Conservation (phyloP, 2,797 vertebrate species). For the Anableps anableps region DNA sequence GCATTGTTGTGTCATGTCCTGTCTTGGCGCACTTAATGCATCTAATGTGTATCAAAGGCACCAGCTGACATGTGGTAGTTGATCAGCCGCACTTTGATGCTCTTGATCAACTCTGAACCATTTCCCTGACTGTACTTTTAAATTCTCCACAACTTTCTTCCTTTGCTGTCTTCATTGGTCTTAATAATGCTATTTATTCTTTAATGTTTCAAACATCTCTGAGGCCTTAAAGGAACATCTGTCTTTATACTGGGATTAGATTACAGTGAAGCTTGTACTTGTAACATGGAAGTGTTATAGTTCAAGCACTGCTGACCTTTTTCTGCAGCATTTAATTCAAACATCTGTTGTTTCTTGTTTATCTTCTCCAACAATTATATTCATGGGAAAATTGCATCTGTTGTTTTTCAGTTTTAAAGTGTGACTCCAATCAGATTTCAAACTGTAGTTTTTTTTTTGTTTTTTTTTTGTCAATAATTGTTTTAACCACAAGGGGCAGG, state of each 20-base stretch:
- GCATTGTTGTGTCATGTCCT: neutral
- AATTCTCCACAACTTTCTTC: neutral
- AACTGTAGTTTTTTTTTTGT: neutral
- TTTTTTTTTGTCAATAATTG: neutral
- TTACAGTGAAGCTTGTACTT: neutral
- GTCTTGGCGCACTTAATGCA: neutral
- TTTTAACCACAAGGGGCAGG: constrained; percentile 56
- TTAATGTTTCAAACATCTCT: neutral
- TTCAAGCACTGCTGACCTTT: neutral
- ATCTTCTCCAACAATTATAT: neutral
- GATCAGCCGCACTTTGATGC: neutral
- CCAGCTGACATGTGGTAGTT: neutral
- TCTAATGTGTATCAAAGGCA: neutral
- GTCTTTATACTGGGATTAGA: neutral
- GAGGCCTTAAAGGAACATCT: neutral
- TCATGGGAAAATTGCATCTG: neutral
- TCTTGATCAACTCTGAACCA: neutral
- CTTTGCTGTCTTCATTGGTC: neutral
- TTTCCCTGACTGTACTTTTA: neutral
- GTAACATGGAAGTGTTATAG: neutral
- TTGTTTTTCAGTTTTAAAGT: neutral
- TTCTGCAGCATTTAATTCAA: neutral
- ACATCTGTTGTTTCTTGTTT: neutral
- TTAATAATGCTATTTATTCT: neutral
- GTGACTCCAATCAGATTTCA: neutral